Conservation (phyloP, 2,113 vertebrate genomes). For the Mesitornis unicolor region DNA sequence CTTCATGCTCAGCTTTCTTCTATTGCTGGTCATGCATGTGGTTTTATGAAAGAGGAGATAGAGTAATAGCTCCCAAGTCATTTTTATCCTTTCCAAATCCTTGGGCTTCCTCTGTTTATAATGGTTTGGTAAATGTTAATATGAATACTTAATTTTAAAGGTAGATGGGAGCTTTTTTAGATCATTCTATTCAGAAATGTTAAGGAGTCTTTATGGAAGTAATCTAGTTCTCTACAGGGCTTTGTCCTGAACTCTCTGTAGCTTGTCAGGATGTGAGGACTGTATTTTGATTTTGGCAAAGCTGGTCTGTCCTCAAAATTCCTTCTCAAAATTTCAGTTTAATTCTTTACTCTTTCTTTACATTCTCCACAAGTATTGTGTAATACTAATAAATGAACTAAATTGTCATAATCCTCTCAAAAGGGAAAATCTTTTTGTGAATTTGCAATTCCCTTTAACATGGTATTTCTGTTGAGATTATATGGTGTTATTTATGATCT, state of each 20-base stretch:
- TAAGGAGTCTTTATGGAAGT: not conserved
- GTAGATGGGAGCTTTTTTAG: not conserved
- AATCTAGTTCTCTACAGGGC: not conserved
- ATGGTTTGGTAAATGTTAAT: not conserved
- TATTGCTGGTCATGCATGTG: not conserved
- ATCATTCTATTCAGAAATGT: not conserved
- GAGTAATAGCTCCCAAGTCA: not conserved
- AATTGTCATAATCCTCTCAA: not conserved
- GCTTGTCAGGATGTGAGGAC: not conserved
- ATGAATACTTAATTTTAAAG: not conserved
- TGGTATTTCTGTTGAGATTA: not conserved
- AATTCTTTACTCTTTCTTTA: not conserved
- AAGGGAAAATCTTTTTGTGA: not conserved
- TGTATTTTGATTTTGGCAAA: not conserved
- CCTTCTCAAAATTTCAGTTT: not conserved
- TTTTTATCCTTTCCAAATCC: not conserved
- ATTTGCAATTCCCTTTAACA: not conserved
- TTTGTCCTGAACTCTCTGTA: not conserved
- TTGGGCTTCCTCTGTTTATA: not conserved
- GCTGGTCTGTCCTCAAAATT: not conserved
- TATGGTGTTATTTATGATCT: not conserved
- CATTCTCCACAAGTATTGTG: accelerated
- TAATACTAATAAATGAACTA: not conserved
- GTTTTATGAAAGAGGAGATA: not conserved
- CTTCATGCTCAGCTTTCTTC: not conserved